Percentiles rank a stretch among this genome's conserved stretches.
Evolutionary conservation across 2,888 invertebrate genomes (phyloP).

Genomic region (Endotricha flammealis): DNA sequence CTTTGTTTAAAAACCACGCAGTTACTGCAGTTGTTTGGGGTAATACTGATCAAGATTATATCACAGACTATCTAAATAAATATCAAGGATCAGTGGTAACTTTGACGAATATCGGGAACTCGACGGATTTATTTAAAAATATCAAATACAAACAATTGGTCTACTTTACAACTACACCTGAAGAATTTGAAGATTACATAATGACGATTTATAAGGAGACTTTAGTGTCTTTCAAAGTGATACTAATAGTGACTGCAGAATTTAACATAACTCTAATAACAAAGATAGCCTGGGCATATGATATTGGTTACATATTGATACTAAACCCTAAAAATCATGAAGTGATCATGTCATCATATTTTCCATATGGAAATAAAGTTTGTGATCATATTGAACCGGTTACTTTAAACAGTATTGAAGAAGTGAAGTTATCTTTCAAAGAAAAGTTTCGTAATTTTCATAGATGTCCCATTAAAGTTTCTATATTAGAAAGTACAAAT

Average conservation of each 20-base stretch:
- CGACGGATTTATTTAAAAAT: background rate
- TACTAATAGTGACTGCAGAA: background rate
- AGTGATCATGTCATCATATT: conserved; percentile 2
- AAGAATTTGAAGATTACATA: conserved; percentile 1
- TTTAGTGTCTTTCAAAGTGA: background rate
- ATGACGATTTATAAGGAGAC: background rate
- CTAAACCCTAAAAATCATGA: background rate
- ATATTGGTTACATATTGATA: conserved; percentile 2
- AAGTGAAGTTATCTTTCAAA: background rate
- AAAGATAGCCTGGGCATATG: background rate
- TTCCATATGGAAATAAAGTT: background rate
- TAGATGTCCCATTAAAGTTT: conserved; percentile 4
- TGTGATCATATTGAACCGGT: conserved; percentile 2
- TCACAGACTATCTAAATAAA: too few species aligned
- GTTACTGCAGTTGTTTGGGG: too few species aligned
- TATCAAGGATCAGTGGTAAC: background rate
- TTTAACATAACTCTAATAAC: background rate
- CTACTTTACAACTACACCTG: background rate
- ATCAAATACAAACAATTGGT: conserved; percentile 1
- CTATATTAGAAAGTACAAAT: background rate
- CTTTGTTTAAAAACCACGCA: too few species aligned
- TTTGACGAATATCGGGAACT: background rate
- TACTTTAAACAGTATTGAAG: background rate
- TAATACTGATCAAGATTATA: too few species aligned
- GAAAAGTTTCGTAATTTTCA: conserved; percentile 1